These are phyloP conservation scores for Holocentrus rufus DNA, from an alignment of 2,797 vertebrate genomes.

Conservation along the genomic window DNA sequence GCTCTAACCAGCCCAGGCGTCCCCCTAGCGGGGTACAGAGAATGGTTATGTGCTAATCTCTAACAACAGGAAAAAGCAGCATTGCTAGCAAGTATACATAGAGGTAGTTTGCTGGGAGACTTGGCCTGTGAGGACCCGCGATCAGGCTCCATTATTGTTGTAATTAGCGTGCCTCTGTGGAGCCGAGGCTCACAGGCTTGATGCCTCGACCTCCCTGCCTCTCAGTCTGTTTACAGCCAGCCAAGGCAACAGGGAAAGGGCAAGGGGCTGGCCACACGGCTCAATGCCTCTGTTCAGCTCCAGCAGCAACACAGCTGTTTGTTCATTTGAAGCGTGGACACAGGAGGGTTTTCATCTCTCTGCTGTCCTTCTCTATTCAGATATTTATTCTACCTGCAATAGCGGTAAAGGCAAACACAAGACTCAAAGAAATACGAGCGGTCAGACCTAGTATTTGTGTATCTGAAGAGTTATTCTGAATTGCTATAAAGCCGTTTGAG, in stretches of 20 bases:
- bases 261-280: constrained; percentile 65
- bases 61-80: constrained; percentile 76
- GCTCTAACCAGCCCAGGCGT: constrained; percentile 67
- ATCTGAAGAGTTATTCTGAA: constrained; percentile 40
- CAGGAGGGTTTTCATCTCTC: constrained; percentile 64
- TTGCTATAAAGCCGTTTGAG: constrained; percentile 27
- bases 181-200: constrained; percentile 68
- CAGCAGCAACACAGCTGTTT: constrained; percentile 76
- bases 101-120: constrained; percentile 70
- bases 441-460: constrained; percentile 30
- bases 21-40: constrained; percentile 61
- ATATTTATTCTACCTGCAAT: constrained; percentile 65
- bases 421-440: constrained; percentile 18
- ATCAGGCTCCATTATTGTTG: constrained; percentile 81
- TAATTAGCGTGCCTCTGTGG: constrained; percentile 76
- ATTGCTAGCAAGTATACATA: constrained; percentile 58
- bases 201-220: constrained; percentile 75
- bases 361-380: constrained; percentile 56
- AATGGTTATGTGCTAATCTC: constrained; percentile 72
- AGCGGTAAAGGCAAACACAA: constrained; percentile 26
- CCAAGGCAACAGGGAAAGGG: constrained; percentile 72
- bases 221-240: constrained; percentile 74
- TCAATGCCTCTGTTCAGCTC: constrained; percentile 60
- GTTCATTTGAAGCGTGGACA: constrained; percentile 72
- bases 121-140: constrained; percentile 75